Conservation (phyloP, 2,888 invertebrate species). For the Iselma pallidipennis region DNA sequence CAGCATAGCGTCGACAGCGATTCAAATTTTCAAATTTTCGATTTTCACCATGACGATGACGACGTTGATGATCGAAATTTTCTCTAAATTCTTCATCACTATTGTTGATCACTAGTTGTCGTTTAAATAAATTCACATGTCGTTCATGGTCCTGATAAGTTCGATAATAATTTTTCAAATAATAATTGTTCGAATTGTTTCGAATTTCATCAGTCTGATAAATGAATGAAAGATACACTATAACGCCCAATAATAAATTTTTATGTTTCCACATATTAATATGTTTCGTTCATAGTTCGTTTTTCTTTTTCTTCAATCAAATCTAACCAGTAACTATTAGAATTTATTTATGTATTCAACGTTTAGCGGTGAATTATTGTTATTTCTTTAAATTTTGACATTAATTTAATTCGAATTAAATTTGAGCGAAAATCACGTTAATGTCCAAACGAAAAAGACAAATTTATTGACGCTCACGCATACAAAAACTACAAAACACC, state of each 20-base stretch:
- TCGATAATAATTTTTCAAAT: slow-evolving; percentile 19
- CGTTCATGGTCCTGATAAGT: slow-evolving; percentile 10
- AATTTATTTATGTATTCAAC: too few relatives aligned
- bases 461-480: not conserved
- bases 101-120: not conserved
- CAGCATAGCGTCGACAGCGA: slow-evolving; percentile 31
- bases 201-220: not conserved
- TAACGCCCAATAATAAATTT: not conserved
- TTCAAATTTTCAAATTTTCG: slow-evolving; percentile 10
- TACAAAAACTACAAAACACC: not conserved
- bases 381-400: too few relatives aligned
- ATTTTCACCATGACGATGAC: slow-evolving; percentile 6
- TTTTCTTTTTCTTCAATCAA: too few relatives aligned
- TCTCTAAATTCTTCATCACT: not conserved
- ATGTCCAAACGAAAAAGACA: not conserved
- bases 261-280: not conserved
- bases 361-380: too few relatives aligned
- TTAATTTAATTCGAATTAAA: too few relatives aligned
- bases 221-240: not conserved
- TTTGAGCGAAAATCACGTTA: too few relatives aligned
- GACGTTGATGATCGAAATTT: not conserved
- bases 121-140: not conserved
- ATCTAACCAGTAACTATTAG: too few relatives aligned
- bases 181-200: not conserved
- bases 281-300: too few relatives aligned